Conservation (phyloP, 2,888 invertebrate genomes). For the Cerastoderma edule region DNA sequence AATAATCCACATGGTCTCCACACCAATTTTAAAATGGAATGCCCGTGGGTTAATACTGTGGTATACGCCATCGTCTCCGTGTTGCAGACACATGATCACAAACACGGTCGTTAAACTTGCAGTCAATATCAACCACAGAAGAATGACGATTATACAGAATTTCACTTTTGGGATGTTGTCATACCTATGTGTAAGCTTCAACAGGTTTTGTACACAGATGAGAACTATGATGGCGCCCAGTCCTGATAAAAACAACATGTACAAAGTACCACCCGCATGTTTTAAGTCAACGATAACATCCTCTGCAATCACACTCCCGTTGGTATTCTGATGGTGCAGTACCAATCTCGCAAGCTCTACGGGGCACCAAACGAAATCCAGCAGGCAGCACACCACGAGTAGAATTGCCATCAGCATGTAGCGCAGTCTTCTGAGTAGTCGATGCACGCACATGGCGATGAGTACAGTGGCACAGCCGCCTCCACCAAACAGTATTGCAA, state of each 20-base stretch:
- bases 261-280: slow-evolving; percentile 67
- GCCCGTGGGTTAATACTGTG: slow-evolving; percentile 62
- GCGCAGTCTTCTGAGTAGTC: slow-evolving; percentile 66
- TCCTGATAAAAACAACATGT: slow-evolving; percentile 67
- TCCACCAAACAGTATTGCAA: slow-evolving; percentile 73
- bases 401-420: slow-evolving; percentile 70
- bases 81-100: slow-evolving; percentile 58
- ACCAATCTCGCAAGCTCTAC: slow-evolving; percentile 73
- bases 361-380: slow-evolving; percentile 76
- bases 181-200: slow-evolving; percentile 56
- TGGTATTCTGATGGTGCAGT: slow-evolving; percentile 63
- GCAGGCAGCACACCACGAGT: slow-evolving; percentile 67
- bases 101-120: slow-evolving; percentile 61
- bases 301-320: slow-evolving; percentile 35
- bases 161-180: slow-evolving; percentile 58
- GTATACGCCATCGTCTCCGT: slow-evolving; percentile 49
- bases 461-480: slow-evolving; percentile 72
- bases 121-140: slow-evolving; percentile 53
- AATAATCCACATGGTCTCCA: slow-evolving; percentile 61
- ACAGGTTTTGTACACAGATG: slow-evolving; percentile 63
- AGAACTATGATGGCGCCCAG: slow-evolving; percentile 65
- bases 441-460: slow-evolving; percentile 67
- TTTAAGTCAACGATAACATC: slow-evolving; percentile 57
- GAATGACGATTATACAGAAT: slow-evolving; percentile 48
- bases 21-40: slow-evolving; percentile 64